Percentiles rank a stretch among this genome's conserved stretches.
phyloP scores from a whole-genome alignment of 2,888 invertebrate species.

The Meliscaeva auricollis region DNA sequence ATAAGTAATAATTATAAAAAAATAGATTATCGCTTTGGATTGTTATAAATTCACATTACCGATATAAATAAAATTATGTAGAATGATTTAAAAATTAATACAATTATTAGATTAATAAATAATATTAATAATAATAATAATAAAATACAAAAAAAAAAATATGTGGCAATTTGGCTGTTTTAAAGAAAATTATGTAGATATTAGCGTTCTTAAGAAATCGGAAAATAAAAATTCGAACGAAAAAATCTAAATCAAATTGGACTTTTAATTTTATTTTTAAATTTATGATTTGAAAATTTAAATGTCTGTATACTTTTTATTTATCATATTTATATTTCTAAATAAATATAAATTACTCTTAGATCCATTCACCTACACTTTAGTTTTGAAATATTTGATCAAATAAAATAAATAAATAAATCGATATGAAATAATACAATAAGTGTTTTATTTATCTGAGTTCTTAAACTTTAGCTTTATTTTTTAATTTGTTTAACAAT shows the following conservation, averaged over 20 bases:
- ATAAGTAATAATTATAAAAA: constrained; percentile 37
- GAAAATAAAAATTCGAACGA: constrained; percentile 41
- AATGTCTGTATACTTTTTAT: neutral
- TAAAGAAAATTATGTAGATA: constrained; percentile 43
- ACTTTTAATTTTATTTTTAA: constrained; percentile 3
- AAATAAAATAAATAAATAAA: too few species aligned
- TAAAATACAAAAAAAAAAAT: neutral
- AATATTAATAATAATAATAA: constrained; percentile 7
- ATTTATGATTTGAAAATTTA: neutral
- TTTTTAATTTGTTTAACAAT: too few species aligned
- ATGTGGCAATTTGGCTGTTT: constrained; percentile 49
- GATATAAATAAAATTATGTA: constrained; percentile 38
- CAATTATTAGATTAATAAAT: constrained; percentile 2
- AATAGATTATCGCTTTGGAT: constrained; percentile 50
- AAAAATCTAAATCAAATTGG: neutral
- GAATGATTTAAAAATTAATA: constrained; percentile 11
- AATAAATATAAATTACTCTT: too few species aligned
- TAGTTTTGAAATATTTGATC: too few species aligned
- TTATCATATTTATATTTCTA: neutral
- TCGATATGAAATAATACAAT: too few species aligned
- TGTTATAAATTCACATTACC: constrained; percentile 56
- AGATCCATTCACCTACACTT: neutral
- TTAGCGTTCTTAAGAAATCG: constrained; percentile 46
- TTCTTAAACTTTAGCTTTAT: too few species aligned
- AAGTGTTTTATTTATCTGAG: too few species aligned